phyloP scores from a whole-genome alignment of 2,888 invertebrate species.

The Rhopalosiphum nymphaeae region DNA sequence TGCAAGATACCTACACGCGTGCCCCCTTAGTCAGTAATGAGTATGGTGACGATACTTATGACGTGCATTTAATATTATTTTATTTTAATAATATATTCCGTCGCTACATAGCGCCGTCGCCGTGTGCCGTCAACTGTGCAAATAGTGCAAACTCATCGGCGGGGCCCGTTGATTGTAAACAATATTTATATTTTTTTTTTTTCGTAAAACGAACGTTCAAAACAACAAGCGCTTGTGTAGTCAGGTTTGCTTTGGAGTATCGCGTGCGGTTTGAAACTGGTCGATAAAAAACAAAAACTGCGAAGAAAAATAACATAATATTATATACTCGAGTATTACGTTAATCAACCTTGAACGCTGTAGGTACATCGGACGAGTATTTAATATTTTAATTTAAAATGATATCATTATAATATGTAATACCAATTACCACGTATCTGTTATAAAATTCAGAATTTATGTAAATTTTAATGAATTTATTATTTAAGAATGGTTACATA shows the following conservation, averaged over 20 bases:
- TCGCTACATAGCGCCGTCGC: not conserved
- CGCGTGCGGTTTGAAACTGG: not conserved
- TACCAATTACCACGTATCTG: not conserved
- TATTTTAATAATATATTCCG: not conserved
- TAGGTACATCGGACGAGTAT: not conserved
- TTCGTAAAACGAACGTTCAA: not conserved
- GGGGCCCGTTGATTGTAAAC: constrained; percentile 20
- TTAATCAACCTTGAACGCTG: not conserved
- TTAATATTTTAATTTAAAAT: not conserved
- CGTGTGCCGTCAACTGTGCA: constrained; percentile 53
- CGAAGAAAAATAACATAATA: not conserved
- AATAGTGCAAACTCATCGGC: constrained; percentile 57
- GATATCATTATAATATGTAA: not conserved
- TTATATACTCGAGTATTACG: not conserved
- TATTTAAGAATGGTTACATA: not conserved
- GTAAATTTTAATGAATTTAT: not conserved
- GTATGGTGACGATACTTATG: not conserved
- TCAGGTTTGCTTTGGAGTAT: not conserved
- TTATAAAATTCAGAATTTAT: not conserved
- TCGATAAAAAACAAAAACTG: not conserved
- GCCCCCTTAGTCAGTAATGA: not conserved
- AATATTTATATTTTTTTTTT: constrained; percentile 15
- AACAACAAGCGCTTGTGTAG: constrained; percentile 13
- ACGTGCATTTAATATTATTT: not conserved
- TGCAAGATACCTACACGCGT: not conserved